These are phyloP conservation scores for Rhamnusium bicolor DNA, from an alignment of 2,888 invertebrate species.

Conservation along the genomic window DNA sequence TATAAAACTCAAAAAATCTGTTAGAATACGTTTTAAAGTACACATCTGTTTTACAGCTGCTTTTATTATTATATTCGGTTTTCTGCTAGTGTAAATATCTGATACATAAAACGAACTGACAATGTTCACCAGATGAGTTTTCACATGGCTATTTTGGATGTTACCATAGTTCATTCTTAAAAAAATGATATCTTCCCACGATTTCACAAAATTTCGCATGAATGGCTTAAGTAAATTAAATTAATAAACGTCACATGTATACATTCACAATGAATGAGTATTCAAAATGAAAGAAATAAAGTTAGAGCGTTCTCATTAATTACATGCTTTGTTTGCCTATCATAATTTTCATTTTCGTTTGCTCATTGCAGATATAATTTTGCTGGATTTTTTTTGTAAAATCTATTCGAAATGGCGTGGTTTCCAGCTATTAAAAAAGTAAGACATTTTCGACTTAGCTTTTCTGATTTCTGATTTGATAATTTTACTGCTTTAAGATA, in stretches of 20 bases:
- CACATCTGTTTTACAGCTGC: too few species aligned
- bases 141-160: not conserved
- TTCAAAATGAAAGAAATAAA: too few species aligned
- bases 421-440: slow-evolving; percentile 42
- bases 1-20: too few species aligned
- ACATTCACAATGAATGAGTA: not conserved
- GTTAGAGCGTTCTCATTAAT: too few species aligned
- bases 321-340: too few species aligned
- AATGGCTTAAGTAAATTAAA: too few species aligned
- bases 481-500: not conserved
- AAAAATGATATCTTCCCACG: slow-evolving; percentile 28
- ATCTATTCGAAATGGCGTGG: slow-evolving; percentile 39
- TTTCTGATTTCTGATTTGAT: not conserved
- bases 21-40: too few species aligned
- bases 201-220: slow-evolving; percentile 38
- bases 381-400: slow-evolving; percentile 11
- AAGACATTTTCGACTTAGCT: slow-evolving; percentile 27
- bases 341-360: not conserved
- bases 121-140: not conserved
- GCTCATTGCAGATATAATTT: slow-evolving; percentile 44
- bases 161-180: not conserved
- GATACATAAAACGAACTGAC: not conserved
- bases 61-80: too few species aligned
- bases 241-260: not conserved
- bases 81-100: not conserved